phyloP scores from a whole-genome alignment of 2,113 vertebrate genomes.

The Upupa epops region DNA sequence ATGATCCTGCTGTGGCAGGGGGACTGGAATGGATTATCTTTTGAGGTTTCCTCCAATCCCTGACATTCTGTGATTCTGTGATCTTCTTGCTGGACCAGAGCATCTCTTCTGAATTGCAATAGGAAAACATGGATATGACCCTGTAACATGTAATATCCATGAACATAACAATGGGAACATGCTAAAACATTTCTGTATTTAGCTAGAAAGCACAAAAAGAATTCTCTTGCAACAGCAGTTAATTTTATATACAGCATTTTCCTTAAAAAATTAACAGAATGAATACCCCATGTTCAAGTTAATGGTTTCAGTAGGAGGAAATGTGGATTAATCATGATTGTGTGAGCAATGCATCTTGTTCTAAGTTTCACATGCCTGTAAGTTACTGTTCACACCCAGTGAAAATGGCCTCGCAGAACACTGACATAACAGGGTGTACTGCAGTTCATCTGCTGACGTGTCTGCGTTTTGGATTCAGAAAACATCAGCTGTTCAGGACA shows the following conservation, averaged over 20 bases:
- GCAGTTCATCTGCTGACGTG: conserved; percentile 53
- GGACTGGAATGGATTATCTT: too few species aligned
- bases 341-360: conserved; percentile 24
- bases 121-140: not conserved
- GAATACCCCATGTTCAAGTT: not conserved
- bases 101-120: not conserved
- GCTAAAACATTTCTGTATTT: not conserved
- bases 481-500: conserved; percentile 15
- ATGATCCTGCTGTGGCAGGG: too few species aligned
- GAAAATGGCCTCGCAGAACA: conserved; percentile 63
- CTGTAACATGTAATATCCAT: not conserved
- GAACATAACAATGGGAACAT: not conserved
- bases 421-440: conserved; percentile 74
- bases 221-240: not conserved
- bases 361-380: conserved; percentile 52
- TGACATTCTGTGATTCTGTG: too few species aligned
- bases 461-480: conserved; percentile 31
- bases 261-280: not conserved
- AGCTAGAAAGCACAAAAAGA: not conserved
- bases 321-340: not conserved
- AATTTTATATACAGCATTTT: not conserved
- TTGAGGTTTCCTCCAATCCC: too few species aligned
- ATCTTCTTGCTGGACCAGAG: not conserved
- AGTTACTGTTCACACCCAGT: conserved; percentile 62
- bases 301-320: not conserved